A percentile compares a stretch with the other conserved stretches of the same genome.
Conservation (phyloP, 2,888 invertebrate genomes). For the Oconnorella tubifera region DNA sequence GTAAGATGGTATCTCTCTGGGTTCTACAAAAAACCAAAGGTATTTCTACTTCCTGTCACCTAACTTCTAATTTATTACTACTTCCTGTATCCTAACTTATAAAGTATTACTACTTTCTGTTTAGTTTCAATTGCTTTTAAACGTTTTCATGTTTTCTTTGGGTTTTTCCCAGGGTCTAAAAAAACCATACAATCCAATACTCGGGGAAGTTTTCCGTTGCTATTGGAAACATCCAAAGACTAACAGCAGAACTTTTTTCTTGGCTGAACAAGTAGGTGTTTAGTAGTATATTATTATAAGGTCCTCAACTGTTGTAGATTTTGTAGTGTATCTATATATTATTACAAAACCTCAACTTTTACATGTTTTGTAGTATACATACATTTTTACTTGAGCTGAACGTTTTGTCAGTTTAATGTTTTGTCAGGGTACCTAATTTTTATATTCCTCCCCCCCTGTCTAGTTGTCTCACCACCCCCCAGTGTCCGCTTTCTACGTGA, state of each 20-base stretch:
- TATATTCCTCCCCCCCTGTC: not conserved
- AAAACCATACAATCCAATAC: slow-evolving; percentile 91
- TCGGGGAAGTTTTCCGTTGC: slow-evolving; percentile 87
- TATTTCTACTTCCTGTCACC: not conserved
- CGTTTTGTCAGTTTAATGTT: not conserved
- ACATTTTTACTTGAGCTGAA: too few species aligned
- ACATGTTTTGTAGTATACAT: not conserved
- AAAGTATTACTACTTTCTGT: too few species aligned
- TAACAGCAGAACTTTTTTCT: slow-evolving; percentile 81
- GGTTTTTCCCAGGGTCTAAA: slow-evolving; percentile 81
- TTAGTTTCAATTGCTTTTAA: too few species aligned
- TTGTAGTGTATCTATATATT: not conserved
- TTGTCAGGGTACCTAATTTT: not conserved
- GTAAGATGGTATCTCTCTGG: slow-evolving; percentile 90
- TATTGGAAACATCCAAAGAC: slow-evolving; percentile 77
- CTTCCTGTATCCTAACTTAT: too few species aligned
- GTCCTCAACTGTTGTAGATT: not conserved
- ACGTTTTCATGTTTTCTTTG: too few species aligned
- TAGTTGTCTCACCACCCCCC: slow-evolving; percentile 91
- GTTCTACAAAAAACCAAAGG: slow-evolving; percentile 84
- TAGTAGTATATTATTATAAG: not conserved
- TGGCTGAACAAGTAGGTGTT: slow-evolving; percentile 79
- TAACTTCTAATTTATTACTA: too few species aligned
- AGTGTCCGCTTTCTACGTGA: slow-evolving; percentile 85
- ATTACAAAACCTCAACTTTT: not conserved